These are phyloP conservation scores for Hylaeus volcanicus DNA, from an alignment of 1,140 invertebrate genomes.

Conservation along the genomic window DNA sequence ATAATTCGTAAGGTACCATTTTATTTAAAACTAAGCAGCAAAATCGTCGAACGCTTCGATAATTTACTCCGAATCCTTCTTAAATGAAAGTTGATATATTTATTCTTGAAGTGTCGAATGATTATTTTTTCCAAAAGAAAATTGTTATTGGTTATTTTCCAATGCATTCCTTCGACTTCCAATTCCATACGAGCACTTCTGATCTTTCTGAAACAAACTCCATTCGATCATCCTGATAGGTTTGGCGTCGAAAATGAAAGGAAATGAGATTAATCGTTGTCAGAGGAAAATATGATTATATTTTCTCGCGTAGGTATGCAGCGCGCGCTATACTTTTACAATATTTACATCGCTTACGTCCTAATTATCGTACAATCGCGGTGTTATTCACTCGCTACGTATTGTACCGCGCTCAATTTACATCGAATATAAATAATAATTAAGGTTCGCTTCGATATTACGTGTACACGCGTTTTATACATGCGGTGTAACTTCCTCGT, in stretches of 20 bases:
- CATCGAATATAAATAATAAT: constrained; percentile 64
- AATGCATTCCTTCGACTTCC: not conserved
- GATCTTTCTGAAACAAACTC: too few species aligned
- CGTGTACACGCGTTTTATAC: constrained; percentile 39
- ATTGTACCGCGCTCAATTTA: constrained; percentile 63
- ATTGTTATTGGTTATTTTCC: too few species aligned
- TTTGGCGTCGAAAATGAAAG: not conserved
- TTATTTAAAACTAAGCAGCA: too few species aligned
- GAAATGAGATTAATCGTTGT: constrained; percentile 37
- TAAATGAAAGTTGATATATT: too few species aligned
- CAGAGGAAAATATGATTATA: constrained; percentile 76
- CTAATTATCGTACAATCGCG: constrained; percentile 26
- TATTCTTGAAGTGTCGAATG: not conserved
- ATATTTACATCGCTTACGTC: constrained; percentile 71
- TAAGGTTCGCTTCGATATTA: constrained; percentile 16
- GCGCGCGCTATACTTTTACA: constrained; percentile 68
- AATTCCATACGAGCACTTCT: too few species aligned
- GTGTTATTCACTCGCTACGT: constrained; percentile 10
- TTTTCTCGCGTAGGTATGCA: constrained; percentile 64
- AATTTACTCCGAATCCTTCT: too few species aligned
- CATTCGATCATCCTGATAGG: not conserved
- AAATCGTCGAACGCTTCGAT: too few species aligned
- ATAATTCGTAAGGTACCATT: too few species aligned
- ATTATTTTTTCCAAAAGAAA: not conserved
- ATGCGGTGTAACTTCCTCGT: constrained; percentile 8